Evolutionary conservation across 2,113 vertebrate species (phyloP), one percentile per base, ranked within the genome.

Genomic region (Dryoscopus gambensis): DNA sequence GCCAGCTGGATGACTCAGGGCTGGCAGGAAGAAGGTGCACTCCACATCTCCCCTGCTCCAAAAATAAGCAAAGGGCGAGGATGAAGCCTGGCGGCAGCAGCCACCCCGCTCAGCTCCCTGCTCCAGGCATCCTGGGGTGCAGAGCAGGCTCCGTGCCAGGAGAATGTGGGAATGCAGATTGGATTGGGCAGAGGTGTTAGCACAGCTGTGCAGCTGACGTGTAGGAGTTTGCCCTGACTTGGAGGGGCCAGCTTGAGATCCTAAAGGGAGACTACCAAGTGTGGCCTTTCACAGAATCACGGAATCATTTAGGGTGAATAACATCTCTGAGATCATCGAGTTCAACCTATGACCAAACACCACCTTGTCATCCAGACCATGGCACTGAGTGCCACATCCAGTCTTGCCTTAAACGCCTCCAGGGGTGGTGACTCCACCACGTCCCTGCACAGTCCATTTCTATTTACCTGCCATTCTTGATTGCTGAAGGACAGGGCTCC

Each of bases 1-100:
- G 92, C 92, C 95, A 89, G 96, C 87, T 84, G 92, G 69, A 20
- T 95, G 94, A 82, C 81, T 93, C 80, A 81, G 94, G 78, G 84
- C 87, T 85, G 92, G 69, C 30, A 5, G 87, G 52, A 64, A 11
- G 84, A 65, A 94, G 78, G 84, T 75, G 39, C 27, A 7, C 49
- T 56, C 86, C 44, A 5, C 78, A 5, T 83, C 78, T 42, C 20
- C 74, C 15, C 42, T 4, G 28, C 82, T 92, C 85, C 93, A 63
- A 63, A 63, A 94, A 59, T n/a, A 71, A 57, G 70, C 82, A 15
- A 44, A 49, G 81, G 64, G 13, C 23, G 78, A 67, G 47, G 13
- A 25, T 28, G 33, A 7, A 46, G 52, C 56, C 90, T 49, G 78
- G 69, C 82, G 84, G 90, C 49, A 9, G 50, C 22, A 63, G 25